These are phyloP conservation scores for Pollenia angustigena DNA, from an alignment of 2,888 invertebrate genomes.

Conservation along the genomic window DNA sequence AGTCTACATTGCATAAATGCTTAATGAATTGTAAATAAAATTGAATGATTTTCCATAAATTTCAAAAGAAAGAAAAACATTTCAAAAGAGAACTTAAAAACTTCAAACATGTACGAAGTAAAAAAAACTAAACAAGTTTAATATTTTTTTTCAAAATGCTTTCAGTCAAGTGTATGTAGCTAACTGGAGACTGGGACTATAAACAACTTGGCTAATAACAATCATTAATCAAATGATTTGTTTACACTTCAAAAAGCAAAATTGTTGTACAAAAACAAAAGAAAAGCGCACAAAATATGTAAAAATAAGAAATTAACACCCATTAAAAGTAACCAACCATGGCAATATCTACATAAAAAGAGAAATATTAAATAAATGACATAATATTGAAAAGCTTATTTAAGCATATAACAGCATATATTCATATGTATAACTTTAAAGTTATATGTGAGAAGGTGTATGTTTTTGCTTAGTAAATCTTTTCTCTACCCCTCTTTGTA, in stretches of 20 bases:
- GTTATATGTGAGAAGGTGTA: neutral
- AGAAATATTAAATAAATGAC: slow-evolving; percentile 24
- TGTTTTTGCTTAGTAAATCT: neutral
- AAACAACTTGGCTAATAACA: slow-evolving; percentile 8
- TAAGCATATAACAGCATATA: neutral
- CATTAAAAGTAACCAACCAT: slow-evolving; percentile 28
- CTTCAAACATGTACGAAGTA: neutral
- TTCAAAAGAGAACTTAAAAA: neutral
- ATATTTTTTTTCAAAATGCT: neutral
- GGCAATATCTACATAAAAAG: neutral
- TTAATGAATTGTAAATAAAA: slow-evolving; percentile 23
- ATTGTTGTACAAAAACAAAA: slow-evolving; percentile 3
- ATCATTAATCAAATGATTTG: slow-evolving; percentile 58
- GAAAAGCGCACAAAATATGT: neutral
- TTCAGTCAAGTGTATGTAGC: neutral
- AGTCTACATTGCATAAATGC: slow-evolving; percentile 19
- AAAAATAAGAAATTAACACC: slow-evolving; percentile 25
- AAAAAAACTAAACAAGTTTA: slow-evolving; percentile 3
- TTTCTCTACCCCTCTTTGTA: neutral
- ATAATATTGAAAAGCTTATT: slow-evolving; percentile 25
- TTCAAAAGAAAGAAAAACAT: neutral
- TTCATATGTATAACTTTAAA: neutral
- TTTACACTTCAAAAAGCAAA: slow-evolving; percentile 54
- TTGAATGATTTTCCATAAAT: slow-evolving; percentile 4
- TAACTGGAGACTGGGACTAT: neutral